phyloP scores from a whole-genome alignment of 2,113 vertebrate species.

The Crocuta crocuta region DNA sequence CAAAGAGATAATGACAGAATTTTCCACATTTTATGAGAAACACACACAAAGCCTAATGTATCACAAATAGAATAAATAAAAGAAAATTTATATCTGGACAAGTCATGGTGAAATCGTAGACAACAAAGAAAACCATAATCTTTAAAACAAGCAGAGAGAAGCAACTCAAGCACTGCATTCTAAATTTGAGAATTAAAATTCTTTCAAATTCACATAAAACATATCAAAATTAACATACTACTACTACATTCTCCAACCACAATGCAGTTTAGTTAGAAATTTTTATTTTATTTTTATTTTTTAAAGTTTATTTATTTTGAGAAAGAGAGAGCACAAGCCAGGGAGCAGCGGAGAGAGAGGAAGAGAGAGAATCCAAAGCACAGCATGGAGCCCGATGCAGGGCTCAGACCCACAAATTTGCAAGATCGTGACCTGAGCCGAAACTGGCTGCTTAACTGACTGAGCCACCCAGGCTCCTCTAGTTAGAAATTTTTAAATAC shows the following conservation, averaged over 20 bases:
- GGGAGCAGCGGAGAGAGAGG: no score
- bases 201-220: neutral
- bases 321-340: no score
- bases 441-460: no score
- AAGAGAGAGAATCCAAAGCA: no score
- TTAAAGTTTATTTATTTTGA: no score
- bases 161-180: neutral
- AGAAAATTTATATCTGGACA: neutral
- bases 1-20: neutral
- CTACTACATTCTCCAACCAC: neutral
- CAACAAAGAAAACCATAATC: neutral
- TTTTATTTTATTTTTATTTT: neutral
- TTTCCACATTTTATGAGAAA: neutral
- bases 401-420: no score
- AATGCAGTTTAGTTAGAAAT: neutral
- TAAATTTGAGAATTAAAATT: neutral
- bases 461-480: no score
- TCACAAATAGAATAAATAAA: neutral
- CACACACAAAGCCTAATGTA: neutral
- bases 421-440: no score
- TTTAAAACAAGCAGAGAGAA: neutral
- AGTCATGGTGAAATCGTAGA: neutral
- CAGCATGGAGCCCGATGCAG: no score
- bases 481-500: neutral
- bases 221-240: neutral